Evolutionary conservation across 37 sponge, comb jelly and placozoan genomes (phyloP), one percentile per base, ranked within the genome.

Genomic region (Bolinopsis microptera): DNA sequence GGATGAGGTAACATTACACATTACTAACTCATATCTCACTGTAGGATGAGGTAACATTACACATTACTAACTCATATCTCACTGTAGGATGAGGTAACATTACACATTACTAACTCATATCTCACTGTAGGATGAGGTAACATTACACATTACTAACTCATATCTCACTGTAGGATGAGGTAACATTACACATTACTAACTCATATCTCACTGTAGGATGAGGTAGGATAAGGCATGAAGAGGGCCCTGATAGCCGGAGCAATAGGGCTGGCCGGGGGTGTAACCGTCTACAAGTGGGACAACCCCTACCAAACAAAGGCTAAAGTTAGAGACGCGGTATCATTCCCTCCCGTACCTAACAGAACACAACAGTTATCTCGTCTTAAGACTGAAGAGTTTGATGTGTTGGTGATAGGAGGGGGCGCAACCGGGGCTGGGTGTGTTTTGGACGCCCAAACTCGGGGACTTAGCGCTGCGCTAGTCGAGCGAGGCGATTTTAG

Each of bases 401-500:
- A 99, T 93, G 95, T 99, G 36, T 94, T 99, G 32, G 96, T 99
- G 48, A 97, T 99, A 32, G 99, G 99, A 40, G 97, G 99, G 25
- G 99, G 99, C 16, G 98, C 96, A 28, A 97, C 99, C 70, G 99
- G 99, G 8, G 93, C 93, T 74, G 99, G 99, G 26, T 95, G 97
- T 0, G 99, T 98, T 13, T 97, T 99, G 93, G 99, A 99, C 90
- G 94, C 96, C 0, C 93, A 83, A 16, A 95, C 97, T 8, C 94
- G 99, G 95, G 98, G 99, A 9, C 93, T 99, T 28, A 94, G 90
- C 76, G 96, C 96, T 31, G 99, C 99, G 0, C 94, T 97, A 21
- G 97, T 99, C 9, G 99, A 99, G 92, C 95, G 92, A 39, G 97
- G 96, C 68, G 99, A 99, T 94, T 99, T 99, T 92, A 94, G 96